phyloP scores from a whole-genome alignment of 2,888 invertebrate species.

The Epinotia bilunana region DNA sequence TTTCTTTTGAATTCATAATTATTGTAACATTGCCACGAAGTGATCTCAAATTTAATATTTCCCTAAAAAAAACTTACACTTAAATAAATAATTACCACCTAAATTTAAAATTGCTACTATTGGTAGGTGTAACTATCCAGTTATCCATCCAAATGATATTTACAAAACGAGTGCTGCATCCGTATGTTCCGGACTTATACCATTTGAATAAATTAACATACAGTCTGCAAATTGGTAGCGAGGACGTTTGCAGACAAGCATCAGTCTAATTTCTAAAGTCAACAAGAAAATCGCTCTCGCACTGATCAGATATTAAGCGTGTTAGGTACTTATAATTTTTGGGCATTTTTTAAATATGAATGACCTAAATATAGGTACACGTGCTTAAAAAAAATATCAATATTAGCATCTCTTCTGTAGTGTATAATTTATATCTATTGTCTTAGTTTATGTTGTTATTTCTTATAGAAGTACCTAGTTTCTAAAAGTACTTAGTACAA shows the following conservation, averaged over 20 bases:
- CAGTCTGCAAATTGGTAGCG: constrained; percentile 28
- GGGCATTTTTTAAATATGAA: not conserved
- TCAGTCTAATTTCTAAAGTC: constrained; percentile 34
- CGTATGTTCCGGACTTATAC: constrained; percentile 10
- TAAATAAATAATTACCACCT: too few species aligned
- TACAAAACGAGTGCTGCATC: not conserved
- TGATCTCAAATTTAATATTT: too few species aligned
- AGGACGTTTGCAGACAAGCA: constrained; percentile 32
- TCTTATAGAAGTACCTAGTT: not conserved
- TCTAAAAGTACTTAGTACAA: not conserved
- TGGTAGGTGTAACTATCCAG: not conserved
- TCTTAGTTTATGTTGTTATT: not conserved
- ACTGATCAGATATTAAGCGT: constrained; percentile 18
- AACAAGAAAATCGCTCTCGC: constrained; percentile 11
- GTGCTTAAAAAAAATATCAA: too few species aligned
- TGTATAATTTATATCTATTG: too few species aligned
- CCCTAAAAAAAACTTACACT: too few species aligned
- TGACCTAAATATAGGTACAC: not conserved
- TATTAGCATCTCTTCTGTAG: too few species aligned
- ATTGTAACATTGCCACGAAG: too few species aligned
- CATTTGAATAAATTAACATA: constrained; percentile 35
- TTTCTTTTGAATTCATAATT: too few species aligned
- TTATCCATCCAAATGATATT: not conserved
- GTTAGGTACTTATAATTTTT: constrained; percentile 1
- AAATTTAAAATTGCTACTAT: too few species aligned